These are phyloP conservation scores for Phthorimaea operculella DNA, from an alignment of 1,140 invertebrate genomes.

Conservation along the genomic window DNA sequence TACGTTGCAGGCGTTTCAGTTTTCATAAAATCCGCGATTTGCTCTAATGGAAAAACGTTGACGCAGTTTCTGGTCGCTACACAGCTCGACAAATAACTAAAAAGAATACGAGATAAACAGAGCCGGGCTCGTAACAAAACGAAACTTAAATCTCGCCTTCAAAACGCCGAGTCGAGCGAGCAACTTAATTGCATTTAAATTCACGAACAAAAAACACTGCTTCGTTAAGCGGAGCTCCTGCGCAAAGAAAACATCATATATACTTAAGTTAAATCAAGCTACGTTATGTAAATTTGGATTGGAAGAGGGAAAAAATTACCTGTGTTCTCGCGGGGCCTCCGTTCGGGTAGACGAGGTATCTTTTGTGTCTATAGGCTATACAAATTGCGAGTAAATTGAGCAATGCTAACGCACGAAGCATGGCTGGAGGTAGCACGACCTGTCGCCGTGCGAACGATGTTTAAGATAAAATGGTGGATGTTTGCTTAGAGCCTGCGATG, in stretches of 20 bases:
- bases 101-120: neutral
- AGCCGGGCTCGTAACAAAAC: neutral
- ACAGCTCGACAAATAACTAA: neutral
- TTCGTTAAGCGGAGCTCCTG: constrained; percentile 55
- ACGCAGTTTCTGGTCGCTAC: too few species aligned
- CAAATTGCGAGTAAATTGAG: constrained; percentile 37
- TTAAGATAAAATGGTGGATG: constrained; percentile 53
- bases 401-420: constrained; percentile 40
- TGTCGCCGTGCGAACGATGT: constrained; percentile 43
- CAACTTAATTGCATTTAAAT: constrained; percentile 59
- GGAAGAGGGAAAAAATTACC: constrained; percentile 36
- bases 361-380: constrained; percentile 36
- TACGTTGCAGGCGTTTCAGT: too few species aligned
- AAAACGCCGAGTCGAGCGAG: constrained; percentile 25
- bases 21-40: too few species aligned
- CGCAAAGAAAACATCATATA: constrained; percentile 60
- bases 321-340: constrained; percentile 62
- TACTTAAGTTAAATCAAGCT: constrained; percentile 53
- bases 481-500: constrained; percentile 45
- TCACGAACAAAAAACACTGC: constrained; percentile 54
- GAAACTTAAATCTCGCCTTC: constrained; percentile 12
- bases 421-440: constrained; percentile 25
- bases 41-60: too few species aligned
- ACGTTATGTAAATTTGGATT: constrained; percentile 39
- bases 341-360: constrained; percentile 62